Evolutionary conservation across 2,888 invertebrate species (phyloP).

Genomic region (Blera fallax): DNA sequence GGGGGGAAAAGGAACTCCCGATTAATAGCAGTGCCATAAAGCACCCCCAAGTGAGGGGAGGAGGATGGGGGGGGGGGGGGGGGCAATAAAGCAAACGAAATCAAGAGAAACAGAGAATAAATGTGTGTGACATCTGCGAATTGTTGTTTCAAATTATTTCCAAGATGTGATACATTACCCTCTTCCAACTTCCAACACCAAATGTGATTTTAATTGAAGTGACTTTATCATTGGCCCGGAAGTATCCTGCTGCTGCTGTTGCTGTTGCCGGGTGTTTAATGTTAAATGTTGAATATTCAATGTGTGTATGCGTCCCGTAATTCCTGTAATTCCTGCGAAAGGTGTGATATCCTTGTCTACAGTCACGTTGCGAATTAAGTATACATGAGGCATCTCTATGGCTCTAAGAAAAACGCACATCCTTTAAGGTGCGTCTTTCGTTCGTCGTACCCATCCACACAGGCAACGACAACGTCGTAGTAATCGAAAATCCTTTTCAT

Average conservation of each 20-base stretch:
- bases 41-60: too few species aligned
- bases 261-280: not conserved
- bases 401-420: not conserved
- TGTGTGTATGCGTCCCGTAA: not conserved
- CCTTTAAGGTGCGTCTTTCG: not conserved
- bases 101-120: not conserved
- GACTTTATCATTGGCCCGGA: constrained; percentile 38
- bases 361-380: constrained; percentile 14
- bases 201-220: constrained; percentile 63
- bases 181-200: not conserved
- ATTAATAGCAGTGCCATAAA: constrained; percentile 19
- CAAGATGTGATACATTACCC: constrained; percentile 32
- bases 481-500: constrained; percentile 32
- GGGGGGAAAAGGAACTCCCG: not conserved
- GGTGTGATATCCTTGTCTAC: not conserved
- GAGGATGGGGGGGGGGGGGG: too few species aligned
- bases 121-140: constrained; percentile 18
- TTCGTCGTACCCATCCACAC: not conserved
- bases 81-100: constrained; percentile 13
- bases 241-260: not conserved
- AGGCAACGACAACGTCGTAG: not conserved
- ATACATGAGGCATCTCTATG: not conserved
- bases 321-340: not conserved
- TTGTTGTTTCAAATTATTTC: constrained; percentile 43
- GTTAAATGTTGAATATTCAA: not conserved